These are phyloP conservation scores for Camponotus floridanus DNA, from an alignment of 1,140 invertebrate species.

Conservation along the genomic window DNA sequence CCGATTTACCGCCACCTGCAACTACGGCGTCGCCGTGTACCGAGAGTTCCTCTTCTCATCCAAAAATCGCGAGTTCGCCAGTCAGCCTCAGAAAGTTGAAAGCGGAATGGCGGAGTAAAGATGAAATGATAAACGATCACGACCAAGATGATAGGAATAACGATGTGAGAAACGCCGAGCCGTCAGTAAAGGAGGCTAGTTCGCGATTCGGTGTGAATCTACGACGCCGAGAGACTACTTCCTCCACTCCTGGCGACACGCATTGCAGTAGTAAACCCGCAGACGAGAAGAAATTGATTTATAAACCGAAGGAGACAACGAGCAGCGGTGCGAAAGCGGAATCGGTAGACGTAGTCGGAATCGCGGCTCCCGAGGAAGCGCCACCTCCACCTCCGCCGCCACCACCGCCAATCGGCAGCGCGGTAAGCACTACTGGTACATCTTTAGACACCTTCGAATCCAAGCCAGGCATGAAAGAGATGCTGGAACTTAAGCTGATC, in stretches of 20 bases:
- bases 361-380: slow-evolving; percentile 75
- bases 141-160: slow-evolving; percentile 84
- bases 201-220: slow-evolving; percentile 91
- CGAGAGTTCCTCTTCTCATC: slow-evolving; percentile 58
- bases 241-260: slow-evolving; percentile 67
- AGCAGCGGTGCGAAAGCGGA: slow-evolving; percentile 29
- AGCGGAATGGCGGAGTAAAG: slow-evolving; percentile 80
- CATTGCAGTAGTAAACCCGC: slow-evolving; percentile 85
- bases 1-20: slow-evolving; percentile 79
- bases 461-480: slow-evolving; percentile 90
- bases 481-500: slow-evolving; percentile 92
- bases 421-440: slow-evolving; percentile 45
- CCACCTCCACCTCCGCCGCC: slow-evolving; percentile 79
- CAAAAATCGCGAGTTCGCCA: slow-evolving; percentile 78
- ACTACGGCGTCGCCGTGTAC: slow-evolving; percentile 43
- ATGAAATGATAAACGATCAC: slow-evolving; percentile 76
- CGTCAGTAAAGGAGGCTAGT: slow-evolving; percentile 90
- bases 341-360: slow-evolving; percentile 68
- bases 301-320: slow-evolving; percentile 77
- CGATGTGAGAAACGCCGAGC: slow-evolving; percentile 89
- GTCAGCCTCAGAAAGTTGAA: slow-evolving; percentile 83
- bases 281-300: slow-evolving; percentile 79
- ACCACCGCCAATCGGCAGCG: slow-evolving; percentile 74
- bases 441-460: slow-evolving; percentile 76
- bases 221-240: slow-evolving; percentile 88